Base-by-base conservation (phyloP, 2,113 vertebrate genomes). In the Bagarius yarrelli region DNA sequence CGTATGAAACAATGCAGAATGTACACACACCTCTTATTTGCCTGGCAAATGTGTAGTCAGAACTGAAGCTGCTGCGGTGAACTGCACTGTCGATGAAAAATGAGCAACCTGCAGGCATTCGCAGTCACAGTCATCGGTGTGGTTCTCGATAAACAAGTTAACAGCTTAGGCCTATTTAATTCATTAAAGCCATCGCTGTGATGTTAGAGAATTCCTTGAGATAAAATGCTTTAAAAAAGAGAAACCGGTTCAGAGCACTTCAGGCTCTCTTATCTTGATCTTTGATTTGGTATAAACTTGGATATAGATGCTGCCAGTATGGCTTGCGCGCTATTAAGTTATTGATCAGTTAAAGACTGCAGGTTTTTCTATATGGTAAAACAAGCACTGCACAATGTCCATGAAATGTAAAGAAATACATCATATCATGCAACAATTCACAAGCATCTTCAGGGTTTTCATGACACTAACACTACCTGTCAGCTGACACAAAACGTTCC, bases 11-110 rank as follows among this genome's bases (percentile, higher is more conserved):
- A 30, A 27, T 21, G 73, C 27, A 50, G 47, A 72, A 47, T 40
- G 67, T 53, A 23, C 30, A 27, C 59, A 76, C 44, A 16, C 69
- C 16, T 64, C 40, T 59, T 60, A 85, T 85, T 83, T 83, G 81
- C 44, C 81, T 77, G 78, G 44, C 78, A 85, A 83, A 85, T 80
- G 25, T 66, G 47, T 0, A 59, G 53, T 72, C 53, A 57, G 56
- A 71, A n/a, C 70, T 27, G 59, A 16, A 59, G 61, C 72, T 67
- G 73, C 73, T 70, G 72, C 59, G 69, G n/a, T 23, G 50, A 44
- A 44, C 72, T 16, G 11, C 18, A 12, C 19, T 47, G 52, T 25
- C 63, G 9, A 60, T 30, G 11, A 67, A 44, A 56, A 67, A 27
- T 9, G 23, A 59, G 21, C 34, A 19, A 47, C 61, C 32, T 64